These are phyloP conservation scores for Apteryx owenii DNA, from an alignment of 2,113 vertebrate species.

Conservation along the genomic window DNA sequence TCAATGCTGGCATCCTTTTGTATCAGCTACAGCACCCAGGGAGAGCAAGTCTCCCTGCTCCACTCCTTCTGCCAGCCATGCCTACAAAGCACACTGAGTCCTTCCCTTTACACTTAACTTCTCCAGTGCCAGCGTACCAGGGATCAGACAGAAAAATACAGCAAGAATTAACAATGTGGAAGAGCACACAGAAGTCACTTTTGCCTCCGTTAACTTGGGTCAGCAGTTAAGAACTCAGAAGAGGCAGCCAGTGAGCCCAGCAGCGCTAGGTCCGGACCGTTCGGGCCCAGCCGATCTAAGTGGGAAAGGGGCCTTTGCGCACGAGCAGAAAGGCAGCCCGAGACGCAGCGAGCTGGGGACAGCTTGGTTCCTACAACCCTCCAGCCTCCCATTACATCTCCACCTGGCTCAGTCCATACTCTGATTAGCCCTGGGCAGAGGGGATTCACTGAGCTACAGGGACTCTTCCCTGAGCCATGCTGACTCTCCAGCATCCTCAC, in stretches of 20 bases:
- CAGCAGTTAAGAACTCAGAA: rapidly evolving
- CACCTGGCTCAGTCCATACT: rapidly evolving
- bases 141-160: not conserved
- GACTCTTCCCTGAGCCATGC: not conserved
- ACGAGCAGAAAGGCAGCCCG: not conserved
- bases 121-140: rapidly evolving
- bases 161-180: not conserved
- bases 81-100: rapidly evolving
- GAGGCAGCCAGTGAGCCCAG: not conserved
- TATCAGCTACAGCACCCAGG: not conserved
- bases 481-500: not conserved
- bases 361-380: not conserved
- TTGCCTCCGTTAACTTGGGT: not conserved
- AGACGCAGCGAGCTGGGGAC: not conserved
- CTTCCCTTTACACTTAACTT: not conserved
- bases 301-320: not conserved
- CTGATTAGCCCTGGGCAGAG: not conserved
- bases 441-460: not conserved
- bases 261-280: rapidly evolving
- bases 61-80: not conserved
- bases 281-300: not conserved
- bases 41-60: rapidly evolving
- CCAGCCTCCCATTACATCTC: not conserved
- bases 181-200: not conserved
- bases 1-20: not conserved